Base-by-base conservation (phyloP, 2,113 vertebrate species). In the Hippocampus barbouri region DNA sequence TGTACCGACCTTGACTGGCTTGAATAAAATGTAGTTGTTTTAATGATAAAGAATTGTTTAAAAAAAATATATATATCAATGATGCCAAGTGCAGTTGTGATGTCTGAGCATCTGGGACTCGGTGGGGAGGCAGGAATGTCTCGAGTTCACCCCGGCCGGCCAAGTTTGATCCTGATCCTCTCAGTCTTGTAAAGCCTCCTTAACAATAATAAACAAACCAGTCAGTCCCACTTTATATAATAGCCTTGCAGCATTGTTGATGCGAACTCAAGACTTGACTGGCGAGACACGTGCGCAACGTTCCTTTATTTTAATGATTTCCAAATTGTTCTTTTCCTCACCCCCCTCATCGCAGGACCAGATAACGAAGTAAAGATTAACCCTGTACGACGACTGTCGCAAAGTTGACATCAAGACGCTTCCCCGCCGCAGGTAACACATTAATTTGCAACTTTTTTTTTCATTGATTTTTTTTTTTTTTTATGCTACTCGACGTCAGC, bases 161-260 rank as follows among this genome's bases (percentile, higher is more conserved):
- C 0, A 15, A 51, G 20, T 53, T 38, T 38, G 34, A 38, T 38
- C 34, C 30, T 77, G 56, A 30, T 61, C 61, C 47, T 57, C n/a
- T 41, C 8, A 56, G 43, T 61, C 20, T 64, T 23, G 38, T 61
- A 61, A 66, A 76, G 8, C 5, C 34, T 38, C 1, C 8, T 72
- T 34, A 61, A 65, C 71, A n/a, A 30, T 47, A 77, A 69, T 60
- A 79, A 84, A 84, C 83, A 81, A 77, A 63, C 53, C 18, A 2
- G 3, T 9, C 18, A 25, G 0, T 83, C 79, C 64, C 21, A 62
- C 18, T 16, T 87, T 83, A 75, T 82, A 61, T 61, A 83, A 86
- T 2, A 15, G 72, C 47, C 53, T 21, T 77, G 8, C 70, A 70
- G 79, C 65, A 75, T 72, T 75, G 20, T 0, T 75, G 71, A 71